Evolutionary conservation across 1,140 invertebrate species (phyloP), one percentile per base, ranked within the genome.

Genomic region (Lycorma delicatula): DNA sequence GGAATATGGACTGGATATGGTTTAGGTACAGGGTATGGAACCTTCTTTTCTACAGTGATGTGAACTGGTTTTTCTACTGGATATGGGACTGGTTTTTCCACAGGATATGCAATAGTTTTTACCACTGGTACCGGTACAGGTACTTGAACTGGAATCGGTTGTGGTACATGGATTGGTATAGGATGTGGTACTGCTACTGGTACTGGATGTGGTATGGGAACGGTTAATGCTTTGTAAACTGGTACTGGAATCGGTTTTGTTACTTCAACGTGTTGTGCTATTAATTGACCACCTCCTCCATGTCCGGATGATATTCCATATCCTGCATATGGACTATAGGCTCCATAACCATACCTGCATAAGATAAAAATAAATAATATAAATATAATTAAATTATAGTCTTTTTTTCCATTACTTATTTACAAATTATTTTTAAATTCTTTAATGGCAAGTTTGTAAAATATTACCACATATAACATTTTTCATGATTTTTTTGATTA

Each of bases 41-140:
- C 64, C 49, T 63, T 65, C 48, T 65, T 66, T 51, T 64, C 64
- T 5, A 67, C 57, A 7, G 59, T 60, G 18, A 67, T 63, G 3
- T 60, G 61, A 52, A 64, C 65, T 9, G 66, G 66, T 38, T 65
- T 67, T 27, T 66, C 63, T 0, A 67, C 64, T 0, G 63, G 60
- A 53, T 66, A 66, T 1, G 66, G 66, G 34, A 66, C 64, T 2
- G 61, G 64, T 58, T 67, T 67, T 41, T 67, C 66, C 7, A 67
- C 63, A 0, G 64, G 60, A 7, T 64, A 63, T 1, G 64, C 58
- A 0, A 67, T 62, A 0, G 58, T 61, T 56, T 61, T 65, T 23
- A 66, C 53, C 18, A 64, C 59, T 5, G 58, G 63, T 18, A 64
- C 61, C 2, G 63, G 61, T 0, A 63, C 58, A 2, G 53, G 53